A percentile compares a stretch with the other conserved stretches of the same genome.
These are phyloP conservation scores for Ranitomeya variabilis DNA, from an alignment of 2,113 vertebrate species.

Conservation along the genomic window DNA sequence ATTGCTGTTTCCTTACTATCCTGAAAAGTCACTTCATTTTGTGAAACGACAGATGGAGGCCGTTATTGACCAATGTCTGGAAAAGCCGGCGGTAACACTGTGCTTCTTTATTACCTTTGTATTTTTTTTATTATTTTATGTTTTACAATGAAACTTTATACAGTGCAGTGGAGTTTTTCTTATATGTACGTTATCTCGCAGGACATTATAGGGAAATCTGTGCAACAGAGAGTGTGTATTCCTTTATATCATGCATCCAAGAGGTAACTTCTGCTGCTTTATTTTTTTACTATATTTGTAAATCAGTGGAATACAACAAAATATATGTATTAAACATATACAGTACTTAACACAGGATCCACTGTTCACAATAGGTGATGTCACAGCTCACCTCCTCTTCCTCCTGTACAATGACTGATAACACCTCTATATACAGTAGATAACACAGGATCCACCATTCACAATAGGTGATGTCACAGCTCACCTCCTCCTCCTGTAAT, in stretches of 20 bases:
- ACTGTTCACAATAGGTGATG: no score
- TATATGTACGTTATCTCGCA: slow-evolving; percentile 61
- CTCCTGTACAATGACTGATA: no score
- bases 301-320: no score
- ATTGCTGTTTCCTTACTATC: slow-evolving; percentile 92
- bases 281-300: slow-evolving; percentile 8
- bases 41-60: slow-evolving; percentile 94
- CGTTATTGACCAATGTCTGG: slow-evolving; percentile 88
- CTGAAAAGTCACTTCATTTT: slow-evolving; percentile 93
- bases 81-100: slow-evolving; percentile 90
- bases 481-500: no score
- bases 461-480: no score
- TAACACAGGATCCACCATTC: no score
- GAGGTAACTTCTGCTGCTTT: slow-evolving; percentile 73
- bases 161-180: slow-evolving; percentile 12
- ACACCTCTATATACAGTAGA: no score
- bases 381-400: no score
- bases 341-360: no score
- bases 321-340: no score
- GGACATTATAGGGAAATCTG: slow-evolving; percentile 88
- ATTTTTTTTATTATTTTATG: background rate
- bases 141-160: background rate
- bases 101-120: background rate
- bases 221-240: slow-evolving; percentile 82
- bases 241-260: slow-evolving; percentile 80